phyloP scores from a whole-genome alignment of 2,888 invertebrate genomes.

The Patella depressa region DNA sequence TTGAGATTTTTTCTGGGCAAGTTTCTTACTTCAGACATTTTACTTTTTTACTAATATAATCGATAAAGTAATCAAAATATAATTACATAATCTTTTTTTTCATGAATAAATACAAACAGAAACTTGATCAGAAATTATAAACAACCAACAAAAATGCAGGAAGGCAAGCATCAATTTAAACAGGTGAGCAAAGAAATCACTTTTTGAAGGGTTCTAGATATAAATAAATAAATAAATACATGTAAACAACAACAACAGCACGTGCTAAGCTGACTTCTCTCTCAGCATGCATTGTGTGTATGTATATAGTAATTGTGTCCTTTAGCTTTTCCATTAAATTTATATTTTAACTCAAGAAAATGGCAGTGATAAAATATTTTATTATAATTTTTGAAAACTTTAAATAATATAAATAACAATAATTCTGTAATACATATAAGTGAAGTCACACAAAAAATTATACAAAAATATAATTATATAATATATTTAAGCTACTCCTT shows the following conservation, averaged over 20 bases:
- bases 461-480: conserved; percentile 8
- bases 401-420: background rate
- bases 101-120: too few relatives aligned
- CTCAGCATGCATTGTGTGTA: conserved; percentile 3
- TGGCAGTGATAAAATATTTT: too few relatives aligned
- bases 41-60: too few relatives aligned
- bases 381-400: background rate
- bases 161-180: background rate
- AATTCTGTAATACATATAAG: conserved; percentile 2
- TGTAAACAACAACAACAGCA: background rate
- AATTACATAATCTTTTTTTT: too few relatives aligned
- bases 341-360: too few relatives aligned
- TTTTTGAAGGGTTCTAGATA: background rate
- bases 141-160: conserved; percentile 5
- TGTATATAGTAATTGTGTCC: too few relatives aligned
- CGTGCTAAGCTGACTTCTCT: conserved; percentile 2
- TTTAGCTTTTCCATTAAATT: too few relatives aligned
- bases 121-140: background rate
- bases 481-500: background rate
- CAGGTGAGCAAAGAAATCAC: conserved; percentile 10
- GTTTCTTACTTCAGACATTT: too few relatives aligned
- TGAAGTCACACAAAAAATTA: conserved; percentile 12
- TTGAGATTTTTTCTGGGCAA: too few relatives aligned
- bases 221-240: background rate
- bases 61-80: too few relatives aligned